phyloP scores from a whole-genome alignment of 2,888 invertebrate species.

The Eustalomyia histrio region DNA sequence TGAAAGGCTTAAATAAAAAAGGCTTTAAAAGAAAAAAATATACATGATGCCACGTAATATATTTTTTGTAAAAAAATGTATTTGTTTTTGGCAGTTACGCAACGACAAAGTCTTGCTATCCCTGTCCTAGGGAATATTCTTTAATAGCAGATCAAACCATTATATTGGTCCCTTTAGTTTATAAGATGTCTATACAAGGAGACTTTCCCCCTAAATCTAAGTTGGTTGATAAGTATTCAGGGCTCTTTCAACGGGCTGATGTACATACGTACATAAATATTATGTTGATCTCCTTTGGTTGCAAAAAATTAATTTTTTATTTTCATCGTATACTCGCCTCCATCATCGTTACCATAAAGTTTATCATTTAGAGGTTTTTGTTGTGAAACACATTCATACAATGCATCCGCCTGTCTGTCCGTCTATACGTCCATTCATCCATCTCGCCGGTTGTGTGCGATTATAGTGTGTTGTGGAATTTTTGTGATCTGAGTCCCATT shows the following conservation, averaged over 20 bases:
- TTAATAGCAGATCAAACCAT: not conserved
- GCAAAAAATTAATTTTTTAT: constrained; percentile 48
- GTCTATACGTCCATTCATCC: constrained; percentile 3
- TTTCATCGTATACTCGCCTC: constrained; percentile 49
- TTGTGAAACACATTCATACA: not conserved
- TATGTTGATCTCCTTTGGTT: constrained; percentile 29
- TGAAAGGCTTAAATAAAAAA: too few species aligned
- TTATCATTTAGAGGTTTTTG: not conserved
- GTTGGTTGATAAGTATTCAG: not conserved
- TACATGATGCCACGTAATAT: too few species aligned
- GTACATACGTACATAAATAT: constrained; percentile 10
- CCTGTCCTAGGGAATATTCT: too few species aligned
- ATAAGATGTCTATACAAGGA: not conserved
- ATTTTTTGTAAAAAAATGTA: too few species aligned
- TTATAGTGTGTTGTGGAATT: constrained; percentile 56
- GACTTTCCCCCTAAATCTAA: not conserved
- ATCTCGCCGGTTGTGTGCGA: constrained; percentile 21
- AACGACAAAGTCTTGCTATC: too few species aligned
- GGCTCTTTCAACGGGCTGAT: constrained; percentile 4
- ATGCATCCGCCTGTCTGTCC: constrained; percentile 19
- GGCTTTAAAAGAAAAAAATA: too few species aligned
- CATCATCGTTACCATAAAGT: constrained; percentile 5
- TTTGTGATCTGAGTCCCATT: constrained; percentile 61
- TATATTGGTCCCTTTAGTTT: not conserved
- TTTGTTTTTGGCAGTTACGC: too few species aligned